Base-by-base conservation (phyloP, 2,797 vertebrate species). In the Ptychadena robeensis region DNA sequence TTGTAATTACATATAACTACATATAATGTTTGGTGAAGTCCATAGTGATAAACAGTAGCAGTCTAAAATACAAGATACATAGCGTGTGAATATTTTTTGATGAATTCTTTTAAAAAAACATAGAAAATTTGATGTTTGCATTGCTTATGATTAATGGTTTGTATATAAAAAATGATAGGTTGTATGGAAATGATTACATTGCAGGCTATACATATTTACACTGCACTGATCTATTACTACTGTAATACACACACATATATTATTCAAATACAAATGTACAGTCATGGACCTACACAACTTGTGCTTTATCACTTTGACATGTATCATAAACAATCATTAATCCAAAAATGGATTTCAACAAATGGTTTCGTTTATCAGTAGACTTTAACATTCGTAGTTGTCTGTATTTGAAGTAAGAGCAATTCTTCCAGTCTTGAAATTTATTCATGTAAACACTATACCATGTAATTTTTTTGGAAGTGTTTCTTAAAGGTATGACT, bases 91-190 rank as follows among this genome's bases (percentile, higher is more conserved):
- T 63, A 75, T 28, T n/a, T 22, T 30, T 53, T 64, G 9, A 22
- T 38, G 37, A 59, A 64, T 75, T 37, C 25, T 28, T 53, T 74
- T 10, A 27, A 59, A 74, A 37, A 22, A 34, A 8, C 64, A 27
- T 64, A 31, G 32, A 40, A 25, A 37, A 35, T 2, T 9, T 9
- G 11, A 61, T 35, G 31, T 34, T 61, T 25, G 18, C n/a, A 34
- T 14, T 73, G 48, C 34, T 12, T 63, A 48, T 48, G 44, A 53
- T 6, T 4, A 53, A 53, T 53, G 22, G 44, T 53, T 22, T 75
- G 48, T 75, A 64, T 63, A 75, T 64, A 64, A 27, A 37, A 40
- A 63, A 75, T 64, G 57, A 63, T 37, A 10, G 57, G 63, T 73
- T 37, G 37, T 28, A 18, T 74, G 57, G 28, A 38, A 64, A 59